Evolutionary conservation across 2,797 vertebrate species (phyloP).

Genomic region (Avahi laniger): DNA sequence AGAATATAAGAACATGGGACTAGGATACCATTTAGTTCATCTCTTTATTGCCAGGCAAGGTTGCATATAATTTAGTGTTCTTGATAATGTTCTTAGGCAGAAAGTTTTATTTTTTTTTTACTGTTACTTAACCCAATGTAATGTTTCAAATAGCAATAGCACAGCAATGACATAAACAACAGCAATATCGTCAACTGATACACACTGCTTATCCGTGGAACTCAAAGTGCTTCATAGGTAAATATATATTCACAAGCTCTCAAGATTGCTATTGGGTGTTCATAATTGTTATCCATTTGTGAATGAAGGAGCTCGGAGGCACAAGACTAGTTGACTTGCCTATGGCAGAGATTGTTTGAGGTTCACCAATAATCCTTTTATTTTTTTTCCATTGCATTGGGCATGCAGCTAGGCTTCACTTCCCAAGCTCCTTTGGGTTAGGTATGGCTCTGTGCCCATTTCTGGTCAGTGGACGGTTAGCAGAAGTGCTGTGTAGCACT

Average conservation of each 20-base stretch:
- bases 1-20: conserved; percentile 24
- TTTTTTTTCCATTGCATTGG: not conserved
- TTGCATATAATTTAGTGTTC: not conserved
- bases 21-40: not conserved
- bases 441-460: not conserved
- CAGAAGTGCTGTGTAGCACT: not conserved
- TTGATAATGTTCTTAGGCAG: not conserved
- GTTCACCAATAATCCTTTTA: not conserved
- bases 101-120: conserved; percentile 19
- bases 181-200: not conserved
- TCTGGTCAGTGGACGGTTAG: not conserved
- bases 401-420: not conserved
- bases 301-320: not conserved
- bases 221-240: not conserved
- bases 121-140: not conserved
- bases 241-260: not conserved
- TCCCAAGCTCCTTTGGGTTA: not conserved
- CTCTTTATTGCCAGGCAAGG: conserved; percentile 2
- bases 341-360: not conserved
- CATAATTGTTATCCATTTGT: not conserved
- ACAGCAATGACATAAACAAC: not conserved
- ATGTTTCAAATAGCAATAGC: not conserved
- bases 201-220: not conserved
- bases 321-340: not conserved
- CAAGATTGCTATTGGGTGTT: not conserved